Base-by-base conservation (phyloP, 2,113 vertebrate genomes). In the Hipposideros armiger region DNA sequence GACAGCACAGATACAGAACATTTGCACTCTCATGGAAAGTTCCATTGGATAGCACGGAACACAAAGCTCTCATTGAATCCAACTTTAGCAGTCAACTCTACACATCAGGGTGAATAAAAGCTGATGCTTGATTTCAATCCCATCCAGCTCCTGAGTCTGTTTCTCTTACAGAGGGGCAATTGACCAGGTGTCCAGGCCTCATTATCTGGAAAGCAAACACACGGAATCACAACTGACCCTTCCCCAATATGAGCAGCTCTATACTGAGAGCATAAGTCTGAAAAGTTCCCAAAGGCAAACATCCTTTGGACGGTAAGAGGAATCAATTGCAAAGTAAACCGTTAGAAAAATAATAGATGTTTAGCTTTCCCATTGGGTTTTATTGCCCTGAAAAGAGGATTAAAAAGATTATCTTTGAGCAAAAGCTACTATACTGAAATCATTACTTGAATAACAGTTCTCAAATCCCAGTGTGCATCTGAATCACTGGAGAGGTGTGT, bases 311-410 rank as follows among this genome's bases (percentile, higher is more conserved):
- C 50, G 36, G 92, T n/a, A 70, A 90, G 32, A 47, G 82, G 60
- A 17, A 70, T 45, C 64, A 36, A 62, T 1, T 86, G 40, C 82
- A 88, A 97, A 92, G 58, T 42, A 87, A 94, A 94, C 64, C 84
- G 1, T 42, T 78, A 15, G 10, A 64, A 72, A 93, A 95, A 90
- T 52, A 90, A 78, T 28, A 11, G n/a, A n/a, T 86, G 62, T 45
- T 47, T 91, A 42, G 58, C 54, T 87, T 87, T 84, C 93, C 82
- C 45, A 64, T 0, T 67, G 26, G 17, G 58, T 95, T 91, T 26
- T 13, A 69, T 2, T 58, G 20, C 47, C 76, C 78, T 56, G 54
- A 83, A 78, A 78, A 82, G 28, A 70, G 20, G 42, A 96, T 87
- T 70, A 7, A 80, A 90, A 76, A 78, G 36, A 83, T 72, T 36